Percentiles rank a stretch among this genome's conserved stretches.
phyloP scores from a whole-genome alignment of 2,797 vertebrate genomes.

The Picus viridis region DNA sequence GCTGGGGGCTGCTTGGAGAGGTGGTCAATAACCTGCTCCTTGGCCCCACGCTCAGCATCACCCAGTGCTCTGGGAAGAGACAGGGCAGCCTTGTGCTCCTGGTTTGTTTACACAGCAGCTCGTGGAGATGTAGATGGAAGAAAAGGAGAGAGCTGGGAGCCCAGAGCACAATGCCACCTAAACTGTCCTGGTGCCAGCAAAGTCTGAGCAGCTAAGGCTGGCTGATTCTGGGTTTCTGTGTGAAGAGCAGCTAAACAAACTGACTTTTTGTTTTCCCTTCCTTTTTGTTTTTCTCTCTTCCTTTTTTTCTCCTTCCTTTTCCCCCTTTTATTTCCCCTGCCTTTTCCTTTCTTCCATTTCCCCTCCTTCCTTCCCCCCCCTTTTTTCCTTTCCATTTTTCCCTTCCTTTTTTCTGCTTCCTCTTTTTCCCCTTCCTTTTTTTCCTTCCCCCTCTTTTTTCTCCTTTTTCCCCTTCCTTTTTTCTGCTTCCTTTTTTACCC shows the following conservation, averaged over 20 bases:
- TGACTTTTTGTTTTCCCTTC: too few species aligned
- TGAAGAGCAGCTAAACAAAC: neutral
- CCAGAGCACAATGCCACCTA: neutral
- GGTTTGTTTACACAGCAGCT: slow-evolving; percentile 55
- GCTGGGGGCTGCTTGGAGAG: neutral
- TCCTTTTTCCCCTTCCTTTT: too few species aligned
- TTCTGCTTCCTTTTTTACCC: too few species aligned
- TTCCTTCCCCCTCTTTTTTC: too few species aligned
- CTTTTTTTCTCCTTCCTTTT: too few species aligned
- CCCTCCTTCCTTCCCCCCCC: too few species aligned
- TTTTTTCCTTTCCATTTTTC: too few species aligned
- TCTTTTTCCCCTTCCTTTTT: too few species aligned
- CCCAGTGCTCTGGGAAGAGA: neutral
- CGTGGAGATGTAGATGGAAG: neutral
- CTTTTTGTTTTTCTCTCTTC: too few species aligned
- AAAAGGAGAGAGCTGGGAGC: neutral
- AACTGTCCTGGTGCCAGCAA: neutral
- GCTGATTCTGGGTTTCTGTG: neutral
- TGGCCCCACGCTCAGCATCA: neutral
- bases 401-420: neutral
- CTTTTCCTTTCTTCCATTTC: too few species aligned
- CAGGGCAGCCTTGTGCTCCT: neutral
- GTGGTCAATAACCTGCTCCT: neutral
- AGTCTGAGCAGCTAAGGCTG: neutral
- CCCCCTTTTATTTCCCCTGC: too few species aligned